Evolutionary conservation across 1,140 invertebrate species (phyloP).

Genomic region (Pissodes strobi): DNA sequence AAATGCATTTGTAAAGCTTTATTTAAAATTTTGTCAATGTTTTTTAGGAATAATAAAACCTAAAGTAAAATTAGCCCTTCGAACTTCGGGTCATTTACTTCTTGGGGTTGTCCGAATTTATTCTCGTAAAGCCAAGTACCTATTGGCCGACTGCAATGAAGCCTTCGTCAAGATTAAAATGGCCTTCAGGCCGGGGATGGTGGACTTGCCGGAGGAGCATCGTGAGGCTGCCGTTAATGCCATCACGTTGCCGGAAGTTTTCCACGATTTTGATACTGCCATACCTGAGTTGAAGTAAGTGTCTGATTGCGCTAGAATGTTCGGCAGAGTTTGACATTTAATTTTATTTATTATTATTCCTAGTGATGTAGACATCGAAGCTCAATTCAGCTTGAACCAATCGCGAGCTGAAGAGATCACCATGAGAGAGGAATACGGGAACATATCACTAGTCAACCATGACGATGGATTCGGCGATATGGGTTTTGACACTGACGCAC

Average conservation of each 20-base stretch:
- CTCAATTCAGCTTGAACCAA: slow-evolving; percentile 95
- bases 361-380: slow-evolving; percentile 93
- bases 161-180: slow-evolving; percentile 99
- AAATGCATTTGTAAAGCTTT: too few species aligned
- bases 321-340: neutral
- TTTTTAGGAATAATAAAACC: too few species aligned
- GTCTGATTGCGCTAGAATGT: too few species aligned
- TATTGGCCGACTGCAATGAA: slow-evolving; percentile 99
- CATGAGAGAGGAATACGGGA: slow-evolving; percentile 97
- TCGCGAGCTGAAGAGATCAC: slow-evolving; percentile 98
- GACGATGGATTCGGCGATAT: slow-evolving; percentile 93
- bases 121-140: slow-evolving; percentile 97
- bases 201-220: slow-evolving; percentile 96
- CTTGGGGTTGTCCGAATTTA: slow-evolving; percentile 98
- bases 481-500: slow-evolving; percentile 87
- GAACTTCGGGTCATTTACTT: slow-evolving; percentile 97
- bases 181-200: slow-evolving; percentile 98
- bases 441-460: slow-evolving; percentile 80
- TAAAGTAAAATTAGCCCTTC: slow-evolving; percentile 97
- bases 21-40: too few species aligned
- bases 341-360: slow-evolving; percentile 7
- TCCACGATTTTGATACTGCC: slow-evolving; percentile 95
- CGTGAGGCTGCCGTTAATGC: slow-evolving; percentile 94
- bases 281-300: slow-evolving; percentile 92
- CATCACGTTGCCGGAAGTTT: slow-evolving; percentile 93